A percentile compares a stretch with the other conserved stretches of the same genome.
Evolutionary conservation across 92 coral and sea anemone species (phyloP).

Genomic region (Virgularia gustaviana): DNA sequence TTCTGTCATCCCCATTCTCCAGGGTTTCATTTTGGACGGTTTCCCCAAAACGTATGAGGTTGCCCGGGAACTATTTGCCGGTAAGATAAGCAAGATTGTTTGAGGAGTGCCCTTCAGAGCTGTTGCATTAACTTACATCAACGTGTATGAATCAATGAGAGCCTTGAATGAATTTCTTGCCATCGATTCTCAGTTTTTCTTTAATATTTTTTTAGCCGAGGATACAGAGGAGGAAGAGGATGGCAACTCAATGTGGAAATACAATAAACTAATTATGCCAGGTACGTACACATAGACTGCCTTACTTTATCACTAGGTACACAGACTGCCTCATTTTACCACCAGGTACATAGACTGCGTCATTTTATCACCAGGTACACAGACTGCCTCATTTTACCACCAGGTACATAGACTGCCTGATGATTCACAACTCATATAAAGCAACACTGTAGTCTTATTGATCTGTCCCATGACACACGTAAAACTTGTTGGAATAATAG

Average conservation of each 20-base stretch:
- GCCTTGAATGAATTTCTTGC: background rate
- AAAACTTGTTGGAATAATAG: background rate
- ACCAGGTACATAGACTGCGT: background rate
- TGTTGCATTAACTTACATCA: background rate
- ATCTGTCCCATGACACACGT: too few relatives aligned
- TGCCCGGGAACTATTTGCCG: constrained; percentile 90
- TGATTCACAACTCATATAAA: too few relatives aligned
- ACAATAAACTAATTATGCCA: constrained; percentile 92
- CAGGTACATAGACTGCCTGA: background rate
- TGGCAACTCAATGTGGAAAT: constrained; percentile 68
- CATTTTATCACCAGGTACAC: background rate
- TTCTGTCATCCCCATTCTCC: constrained; percentile 9
- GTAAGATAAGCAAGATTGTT: too few relatives aligned
- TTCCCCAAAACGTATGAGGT: constrained; percentile 93
- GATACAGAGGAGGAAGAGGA: constrained; percentile 82
- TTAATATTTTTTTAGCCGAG: constrained; percentile 54
- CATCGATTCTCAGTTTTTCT: too few relatives aligned
- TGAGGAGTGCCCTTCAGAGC: background rate
- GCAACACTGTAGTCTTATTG: too few relatives aligned
- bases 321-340: background rate
- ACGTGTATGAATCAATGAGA: background rate
- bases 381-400: background rate
- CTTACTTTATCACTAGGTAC: background rate
- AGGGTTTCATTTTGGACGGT: constrained; percentile 97
- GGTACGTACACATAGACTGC: constrained; percentile 45